Base-by-base conservation (phyloP, 2,888 invertebrate species). In the Sarcophaga carnaria region DNA sequence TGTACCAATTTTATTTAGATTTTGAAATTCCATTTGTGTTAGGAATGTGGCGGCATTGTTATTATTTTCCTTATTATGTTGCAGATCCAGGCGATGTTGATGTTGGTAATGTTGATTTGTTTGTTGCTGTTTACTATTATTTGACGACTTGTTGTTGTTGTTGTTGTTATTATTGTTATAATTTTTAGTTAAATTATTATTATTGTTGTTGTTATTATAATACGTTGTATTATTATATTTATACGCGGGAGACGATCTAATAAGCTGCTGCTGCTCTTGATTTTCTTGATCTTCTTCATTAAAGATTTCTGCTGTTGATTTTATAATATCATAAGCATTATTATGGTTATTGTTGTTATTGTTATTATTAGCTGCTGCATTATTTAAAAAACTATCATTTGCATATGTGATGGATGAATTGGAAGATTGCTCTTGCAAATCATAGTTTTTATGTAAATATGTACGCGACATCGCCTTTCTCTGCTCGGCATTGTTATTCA, bases 161-260 rank as follows among this genome's bases (percentile, higher is more conserved):
- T n/a, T 70, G 4, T 25, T 81, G 60, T 69, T 85, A 82, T 54
- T 82, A 84, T 82, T 88, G 75, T 86, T 54, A 74, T 37, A 37
- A 37, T 37, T 37, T 37, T 37, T 37, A 82, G 87, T 87, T 67
- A 83, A 87, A 76, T 88, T 88, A 78, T 88, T 83, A 64, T 83
- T 88, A 62, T 88, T 88, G 79, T 88, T 88, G 64, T 89, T 88
- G 49, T 85, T 88, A 66, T 78, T 80, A 69, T 75, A 81, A 75
- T 83, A 80, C 77, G 80, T 79, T 79, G 85, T 67, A 74, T 82
- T 87, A 84, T 92, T 93, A 80, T 90, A 89, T 92, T 92, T 92
- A 89, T 92, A 92, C 90, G 93, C 93, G 93, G 93, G 93, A 93
- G 93, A 93, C 93, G 93, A 93, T 93, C 92, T 93, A 91, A 92